phyloP scores from a whole-genome alignment of 1,140 invertebrate species.

The Macrocentrus cingulum region DNA sequence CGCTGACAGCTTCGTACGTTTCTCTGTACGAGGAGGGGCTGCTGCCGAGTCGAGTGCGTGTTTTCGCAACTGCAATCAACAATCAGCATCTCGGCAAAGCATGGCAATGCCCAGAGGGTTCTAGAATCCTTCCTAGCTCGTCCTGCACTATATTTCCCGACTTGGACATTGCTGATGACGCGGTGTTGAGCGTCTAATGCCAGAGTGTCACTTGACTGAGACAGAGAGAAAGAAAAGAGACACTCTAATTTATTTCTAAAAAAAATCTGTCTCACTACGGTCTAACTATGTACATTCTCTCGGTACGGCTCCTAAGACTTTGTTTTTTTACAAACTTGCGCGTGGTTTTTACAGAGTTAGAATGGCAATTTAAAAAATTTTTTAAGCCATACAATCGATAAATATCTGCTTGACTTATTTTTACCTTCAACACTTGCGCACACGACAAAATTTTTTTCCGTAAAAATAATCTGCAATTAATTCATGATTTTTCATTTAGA shows the following conservation, averaged over 20 bases:
- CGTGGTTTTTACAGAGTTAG: conserved; percentile 7
- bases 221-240: conserved; percentile 7
- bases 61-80: conserved; percentile 34
- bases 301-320: not conserved
- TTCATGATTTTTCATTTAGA: too few species aligned
- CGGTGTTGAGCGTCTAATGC: conserved; percentile 3
- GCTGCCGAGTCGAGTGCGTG: conserved; percentile 35
- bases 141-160: conserved; percentile 36
- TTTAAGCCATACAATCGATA: too few species aligned
- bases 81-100: conserved; percentile 28
- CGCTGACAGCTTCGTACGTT: conserved; percentile 36
- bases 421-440: too few species aligned
- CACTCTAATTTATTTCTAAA: not conserved
- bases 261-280: not conserved
- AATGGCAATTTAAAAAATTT: too few species aligned
- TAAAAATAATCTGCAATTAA: too few species aligned
- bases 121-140: conserved; percentile 30
- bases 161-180: conserved; percentile 17
- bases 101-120: conserved; percentile 38
- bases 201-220: not conserved
- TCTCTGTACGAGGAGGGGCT: conserved; percentile 35
- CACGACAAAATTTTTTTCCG: too few species aligned
- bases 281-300: too few species aligned
- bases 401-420: too few species aligned
- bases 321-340: conserved; percentile 13